Evolutionary conservation across 2,888 invertebrate genomes (phyloP), one percentile per base, ranked within the genome.

Genomic region (Philereme vetulata): DNA sequence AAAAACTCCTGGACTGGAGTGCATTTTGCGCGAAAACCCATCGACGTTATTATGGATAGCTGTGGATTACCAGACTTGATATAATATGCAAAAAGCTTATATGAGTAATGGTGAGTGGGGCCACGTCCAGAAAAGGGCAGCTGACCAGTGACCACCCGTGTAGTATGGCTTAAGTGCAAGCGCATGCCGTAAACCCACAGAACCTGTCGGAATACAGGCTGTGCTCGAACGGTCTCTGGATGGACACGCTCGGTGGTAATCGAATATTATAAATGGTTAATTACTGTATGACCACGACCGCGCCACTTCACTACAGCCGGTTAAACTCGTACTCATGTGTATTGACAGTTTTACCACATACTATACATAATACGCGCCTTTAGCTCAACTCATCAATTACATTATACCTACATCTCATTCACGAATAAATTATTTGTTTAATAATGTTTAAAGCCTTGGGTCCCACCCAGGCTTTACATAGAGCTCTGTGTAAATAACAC

Each of bases 201-300:
- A 88, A 88, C 88, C 86, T 80, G 86, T 85, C 83, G 75, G 72
- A 63, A 70, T 64, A 67, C 73, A 72, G 70, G 65, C 70, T 67
- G 68, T 74, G 71, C 74, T 72, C 78, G 69, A 72, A 56, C 58
- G 60, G 48, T 51, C 73, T 67, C 71, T 70, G 72, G 68, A 72
- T 74, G 74, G 81, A 79, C 80, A 84, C 78, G 84, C 80, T 81
- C 70, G 72, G 72, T 75, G 73, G 77, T 85, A 86, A 87, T 86
- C 85, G 82, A 86, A 88, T 86, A 88, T 85, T 84, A 79, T 83
- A 79, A 83, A 85, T 82, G 77, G 77, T 80, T 85, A 85, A 88
- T 86, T 86, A 72, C 73, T 71, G 76, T 67, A 71, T 70, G 69
- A 75, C 62, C 71, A 75, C 72, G 75, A 73, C 71, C 71, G 67